Conservation (phyloP, 2,888 invertebrate species). For the Allacma fusca region DNA sequence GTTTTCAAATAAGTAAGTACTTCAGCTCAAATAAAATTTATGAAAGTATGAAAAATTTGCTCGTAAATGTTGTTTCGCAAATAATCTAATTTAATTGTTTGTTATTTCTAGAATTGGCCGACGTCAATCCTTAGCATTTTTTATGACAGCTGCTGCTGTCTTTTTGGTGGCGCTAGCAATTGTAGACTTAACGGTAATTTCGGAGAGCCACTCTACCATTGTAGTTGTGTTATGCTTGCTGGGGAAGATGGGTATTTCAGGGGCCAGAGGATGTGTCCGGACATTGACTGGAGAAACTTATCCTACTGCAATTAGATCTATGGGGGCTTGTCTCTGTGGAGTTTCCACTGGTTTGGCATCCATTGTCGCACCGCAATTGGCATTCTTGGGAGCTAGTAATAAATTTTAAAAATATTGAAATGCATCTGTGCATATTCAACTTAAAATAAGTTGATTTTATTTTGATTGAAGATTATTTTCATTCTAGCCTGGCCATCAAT, state of each 20-base stretch:
- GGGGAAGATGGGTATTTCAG: conserved; percentile 33
- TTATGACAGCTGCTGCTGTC: conserved; percentile 1
- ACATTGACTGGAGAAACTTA: conserved; percentile 34
- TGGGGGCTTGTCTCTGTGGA: conserved; percentile 18
- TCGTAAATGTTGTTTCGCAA: too few relatives aligned
- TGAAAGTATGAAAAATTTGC: too few relatives aligned
- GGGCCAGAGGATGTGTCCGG: conserved; percentile 20
- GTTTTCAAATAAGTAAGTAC: conserved; percentile 47
- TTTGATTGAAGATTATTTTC: too few relatives aligned
- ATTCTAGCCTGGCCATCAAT: too few relatives aligned
- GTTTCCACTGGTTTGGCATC: conserved; percentile 21
- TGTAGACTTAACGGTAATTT: background rate
- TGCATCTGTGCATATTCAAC: too few relatives aligned
- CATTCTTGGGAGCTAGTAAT: conserved; percentile 25
- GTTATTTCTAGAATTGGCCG: conserved; percentile 23
- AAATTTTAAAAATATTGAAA: too few relatives aligned
- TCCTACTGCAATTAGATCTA: conserved; percentile 29
- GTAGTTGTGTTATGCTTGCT: conserved; percentile 2
- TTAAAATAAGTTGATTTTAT: too few relatives aligned
- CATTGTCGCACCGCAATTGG: conserved; percentile 29
- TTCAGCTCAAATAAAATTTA: background rate
- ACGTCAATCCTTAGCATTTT: background rate
- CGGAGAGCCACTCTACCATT: background rate
- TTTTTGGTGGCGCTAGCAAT: conserved; percentile 29
- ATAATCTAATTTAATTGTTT: too few relatives aligned